Evolutionary conservation across 2,113 vertebrate species (phyloP).

Genomic region (Oenanthe oenanthe): DNA sequence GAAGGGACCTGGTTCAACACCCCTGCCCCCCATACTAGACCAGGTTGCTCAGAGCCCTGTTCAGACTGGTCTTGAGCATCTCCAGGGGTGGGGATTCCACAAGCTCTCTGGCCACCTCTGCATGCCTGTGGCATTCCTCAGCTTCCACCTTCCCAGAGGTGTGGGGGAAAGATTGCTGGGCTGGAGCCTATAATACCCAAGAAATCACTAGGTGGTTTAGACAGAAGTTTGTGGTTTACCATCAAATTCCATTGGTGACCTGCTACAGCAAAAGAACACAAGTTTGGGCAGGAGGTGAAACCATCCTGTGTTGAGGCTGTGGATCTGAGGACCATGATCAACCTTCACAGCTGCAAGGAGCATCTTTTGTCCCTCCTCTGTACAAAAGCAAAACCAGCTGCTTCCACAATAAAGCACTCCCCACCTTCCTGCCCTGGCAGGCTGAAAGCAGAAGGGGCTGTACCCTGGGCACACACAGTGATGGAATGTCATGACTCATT

Average conservation of each 20-base stretch:
- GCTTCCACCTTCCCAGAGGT: not conserved
- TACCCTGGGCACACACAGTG: too few relatives aligned
- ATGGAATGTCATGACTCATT: fast-evolving
- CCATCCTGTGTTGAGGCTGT: not conserved
- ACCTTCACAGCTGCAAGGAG: not conserved
- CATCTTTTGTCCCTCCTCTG: not conserved
- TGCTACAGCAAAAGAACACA: not conserved
- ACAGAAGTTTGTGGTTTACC: not conserved
- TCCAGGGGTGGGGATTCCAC: not conserved
- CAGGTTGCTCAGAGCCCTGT: not conserved
- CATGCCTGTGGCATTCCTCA: not conserved
- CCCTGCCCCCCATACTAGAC: not conserved
- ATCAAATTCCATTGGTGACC: not conserved
- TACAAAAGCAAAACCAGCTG: not conserved
- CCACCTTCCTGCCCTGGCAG: fast-evolving
- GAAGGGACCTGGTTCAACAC: not conserved
- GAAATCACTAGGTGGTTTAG: not conserved
- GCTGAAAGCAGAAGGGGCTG: not conserved
- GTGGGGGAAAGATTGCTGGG: not conserved
- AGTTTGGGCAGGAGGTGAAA: not conserved
- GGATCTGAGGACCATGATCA: not conserved
- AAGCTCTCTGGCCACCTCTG: not conserved
- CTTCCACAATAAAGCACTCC: not conserved
- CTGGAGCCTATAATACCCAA: not conserved
- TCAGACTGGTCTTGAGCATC: not conserved